phyloP scores from a whole-genome alignment of 2,797 vertebrate genomes.

The Poecilia gillii region DNA sequence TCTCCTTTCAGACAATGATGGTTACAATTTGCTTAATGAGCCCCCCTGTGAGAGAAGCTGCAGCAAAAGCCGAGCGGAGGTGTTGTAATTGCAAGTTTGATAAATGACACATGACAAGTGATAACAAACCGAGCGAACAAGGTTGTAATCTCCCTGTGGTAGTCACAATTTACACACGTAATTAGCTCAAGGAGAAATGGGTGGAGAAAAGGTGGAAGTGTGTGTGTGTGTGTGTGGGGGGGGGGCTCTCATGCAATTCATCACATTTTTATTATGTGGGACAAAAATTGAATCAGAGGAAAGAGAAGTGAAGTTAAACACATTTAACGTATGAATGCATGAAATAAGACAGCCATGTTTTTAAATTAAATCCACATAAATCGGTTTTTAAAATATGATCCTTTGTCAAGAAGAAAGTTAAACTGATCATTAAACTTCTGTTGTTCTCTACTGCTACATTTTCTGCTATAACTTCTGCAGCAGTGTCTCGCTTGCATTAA shows the following conservation, averaged over 20 bases:
- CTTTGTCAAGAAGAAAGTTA: neutral
- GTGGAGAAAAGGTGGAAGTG: constrained; percentile 4
- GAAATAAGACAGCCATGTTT: neutral
- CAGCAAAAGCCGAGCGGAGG: constrained; percentile 44
- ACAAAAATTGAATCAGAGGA: constrained; percentile 15
- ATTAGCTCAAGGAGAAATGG: constrained; percentile 48
- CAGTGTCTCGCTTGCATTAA: neutral
- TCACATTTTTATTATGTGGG: neutral
- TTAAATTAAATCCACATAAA: neutral
- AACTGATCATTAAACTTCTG: neutral
- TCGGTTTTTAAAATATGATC: neutral
- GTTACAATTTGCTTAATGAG: constrained; percentile 40
- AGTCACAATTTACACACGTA: constrained; percentile 64
- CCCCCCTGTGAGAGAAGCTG: constrained; percentile 31
- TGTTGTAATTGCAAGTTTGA: constrained; percentile 68
- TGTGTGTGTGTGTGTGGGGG: neutral
- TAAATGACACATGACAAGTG: constrained; percentile 64
- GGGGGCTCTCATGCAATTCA: neutral
- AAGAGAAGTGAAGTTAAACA: constrained; percentile 7
- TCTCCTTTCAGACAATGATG: neutral
- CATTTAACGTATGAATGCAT: neutral
- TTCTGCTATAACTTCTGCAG: neutral
- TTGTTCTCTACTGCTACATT: neutral
- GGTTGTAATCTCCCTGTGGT: constrained; percentile 55
- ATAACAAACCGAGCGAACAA: constrained; percentile 55